Conservation (phyloP, 2,888 invertebrate genomes). For the Lasioglossum oenotherae region DNA sequence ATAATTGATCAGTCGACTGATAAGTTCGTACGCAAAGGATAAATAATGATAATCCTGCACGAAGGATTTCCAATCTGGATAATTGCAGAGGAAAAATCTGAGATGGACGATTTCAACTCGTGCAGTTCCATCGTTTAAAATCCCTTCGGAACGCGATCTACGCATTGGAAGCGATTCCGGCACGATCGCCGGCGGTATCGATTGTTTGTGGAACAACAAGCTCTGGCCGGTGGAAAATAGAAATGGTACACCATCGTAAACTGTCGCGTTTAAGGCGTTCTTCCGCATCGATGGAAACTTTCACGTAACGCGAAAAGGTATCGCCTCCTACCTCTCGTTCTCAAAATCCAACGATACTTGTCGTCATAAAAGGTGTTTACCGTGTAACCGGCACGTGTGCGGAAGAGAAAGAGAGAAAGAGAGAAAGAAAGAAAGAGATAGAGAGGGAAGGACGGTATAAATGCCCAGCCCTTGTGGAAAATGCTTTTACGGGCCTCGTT, state of each 20-base stretch:
- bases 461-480: slow-evolving; percentile 37
- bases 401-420: not conserved
- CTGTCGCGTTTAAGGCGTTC: slow-evolving; percentile 26
- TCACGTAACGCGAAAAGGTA: slow-evolving; percentile 29
- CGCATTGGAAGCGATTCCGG: not conserved
- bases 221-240: not conserved
- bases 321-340: slow-evolving; percentile 5
- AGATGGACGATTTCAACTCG: not conserved
- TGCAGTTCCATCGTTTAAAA: not conserved
- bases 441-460: slow-evolving; percentile 15
- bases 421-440: not conserved
- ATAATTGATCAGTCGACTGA: not conserved
- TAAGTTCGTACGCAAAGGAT: not conserved
- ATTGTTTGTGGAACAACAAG: slow-evolving; percentile 13
- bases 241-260: slow-evolving; percentile 24
- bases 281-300: slow-evolving; percentile 38
- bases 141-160: not conserved
- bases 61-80: not conserved
- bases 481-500: slow-evolving; percentile 48
- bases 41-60: not conserved
- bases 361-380: slow-evolving; percentile 46
- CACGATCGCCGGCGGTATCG: not conserved
- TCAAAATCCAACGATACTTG: slow-evolving; percentile 32
- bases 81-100: not conserved
- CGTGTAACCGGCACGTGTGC: not conserved